A percentile compares a stretch with the other conserved stretches of the same genome.
phyloP scores from a whole-genome alignment of 2,797 vertebrate genomes.

The Trichosurus vulpecula region DNA sequence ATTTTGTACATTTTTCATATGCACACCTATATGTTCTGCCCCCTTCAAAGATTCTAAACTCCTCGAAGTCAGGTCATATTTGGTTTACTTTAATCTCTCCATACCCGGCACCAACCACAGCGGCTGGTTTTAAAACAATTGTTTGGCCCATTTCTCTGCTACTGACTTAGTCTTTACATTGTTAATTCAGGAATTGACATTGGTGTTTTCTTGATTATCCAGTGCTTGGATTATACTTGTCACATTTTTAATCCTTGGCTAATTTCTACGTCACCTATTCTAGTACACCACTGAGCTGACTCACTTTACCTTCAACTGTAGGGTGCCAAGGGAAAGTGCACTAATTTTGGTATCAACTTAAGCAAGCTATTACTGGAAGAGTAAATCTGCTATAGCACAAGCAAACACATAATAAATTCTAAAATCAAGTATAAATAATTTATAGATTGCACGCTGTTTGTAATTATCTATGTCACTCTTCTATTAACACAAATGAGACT shows the following conservation, averaged over 20 bases:
- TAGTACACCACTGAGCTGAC: conserved; percentile 1
- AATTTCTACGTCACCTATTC: neutral
- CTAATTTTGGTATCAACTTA: conserved; percentile 62
- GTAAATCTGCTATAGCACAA: conserved; percentile 48
- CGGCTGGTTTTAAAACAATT: neutral
- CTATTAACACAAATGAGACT: conserved; percentile 45
- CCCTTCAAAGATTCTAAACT: neutral
- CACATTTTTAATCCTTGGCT: conserved; percentile 34
- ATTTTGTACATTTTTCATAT: neutral
- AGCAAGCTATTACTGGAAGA: conserved; percentile 59
- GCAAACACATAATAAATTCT: conserved; percentile 65
- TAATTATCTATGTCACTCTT: conserved; percentile 57
- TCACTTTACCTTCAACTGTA: conserved; percentile 45
- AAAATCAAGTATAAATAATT: conserved; percentile 65
- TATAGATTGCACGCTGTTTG: conserved; percentile 53
- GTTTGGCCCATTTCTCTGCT: neutral
- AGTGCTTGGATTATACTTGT: neutral
- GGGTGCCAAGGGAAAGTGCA: conserved; percentile 36
- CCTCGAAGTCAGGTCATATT: neutral
- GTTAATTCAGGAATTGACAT: neutral
- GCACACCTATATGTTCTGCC: neutral
- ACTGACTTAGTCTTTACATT: neutral
- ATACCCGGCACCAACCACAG: neutral
- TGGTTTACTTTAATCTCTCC: neutral
- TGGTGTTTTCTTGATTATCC: neutral